phyloP scores from a whole-genome alignment of 1,140 invertebrate genomes.

The Muscidifurax raptorellus region DNA sequence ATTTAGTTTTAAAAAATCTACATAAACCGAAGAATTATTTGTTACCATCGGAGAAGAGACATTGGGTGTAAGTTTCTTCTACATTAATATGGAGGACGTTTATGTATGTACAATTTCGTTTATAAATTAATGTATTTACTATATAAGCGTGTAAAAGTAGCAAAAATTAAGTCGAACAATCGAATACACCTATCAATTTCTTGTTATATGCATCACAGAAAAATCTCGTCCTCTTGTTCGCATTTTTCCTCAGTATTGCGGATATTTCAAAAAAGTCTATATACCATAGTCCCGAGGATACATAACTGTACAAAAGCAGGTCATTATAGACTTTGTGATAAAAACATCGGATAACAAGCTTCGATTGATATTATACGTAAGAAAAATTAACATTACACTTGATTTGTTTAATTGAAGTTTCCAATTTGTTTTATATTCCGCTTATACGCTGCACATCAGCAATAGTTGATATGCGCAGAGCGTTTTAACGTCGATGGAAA shows the following conservation, averaged over 20 bases:
- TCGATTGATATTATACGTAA: too few species aligned
- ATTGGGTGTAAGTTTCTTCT: background rate
- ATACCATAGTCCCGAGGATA: background rate
- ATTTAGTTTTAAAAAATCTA: background rate
- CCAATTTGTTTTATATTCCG: background rate
- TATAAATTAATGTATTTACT: background rate
- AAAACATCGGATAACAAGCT: too few species aligned
- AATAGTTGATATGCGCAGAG: too few species aligned
- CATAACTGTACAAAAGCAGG: too few species aligned
- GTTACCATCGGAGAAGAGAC: background rate
- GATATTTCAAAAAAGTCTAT: background rate
- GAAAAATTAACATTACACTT: too few species aligned
- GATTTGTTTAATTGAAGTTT: background rate
- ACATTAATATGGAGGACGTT: slow-evolving; percentile 1
- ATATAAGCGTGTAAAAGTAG: slow-evolving; percentile 38
- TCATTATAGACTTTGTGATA: too few species aligned
- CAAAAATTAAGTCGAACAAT: slow-evolving; percentile 30
- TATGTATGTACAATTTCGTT: slow-evolving; percentile 28
- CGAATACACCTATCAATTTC: background rate
- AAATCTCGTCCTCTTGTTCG: slow-evolving; percentile 27
- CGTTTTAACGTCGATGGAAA: background rate
- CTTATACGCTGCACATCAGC: too few species aligned
- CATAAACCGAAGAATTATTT: background rate
- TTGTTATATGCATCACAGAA: slow-evolving; percentile 35
- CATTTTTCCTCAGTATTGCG: background rate